Evolutionary conservation across 2,888 invertebrate genomes (phyloP), one percentile per base, ranked within the genome.

Genomic region (Dioctria rufipes): DNA sequence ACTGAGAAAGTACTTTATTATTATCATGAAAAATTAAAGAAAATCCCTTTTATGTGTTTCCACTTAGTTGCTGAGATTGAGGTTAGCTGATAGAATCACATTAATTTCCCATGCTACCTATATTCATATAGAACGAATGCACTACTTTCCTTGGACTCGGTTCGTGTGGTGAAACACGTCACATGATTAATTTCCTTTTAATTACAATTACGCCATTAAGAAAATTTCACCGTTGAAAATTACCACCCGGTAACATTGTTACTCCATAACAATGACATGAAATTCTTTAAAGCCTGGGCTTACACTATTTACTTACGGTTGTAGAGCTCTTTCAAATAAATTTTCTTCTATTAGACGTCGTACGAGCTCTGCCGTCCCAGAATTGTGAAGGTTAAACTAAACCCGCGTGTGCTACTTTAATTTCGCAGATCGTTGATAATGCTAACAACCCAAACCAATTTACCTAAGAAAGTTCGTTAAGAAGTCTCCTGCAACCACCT

Each of bases 141-240:
- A 63, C 37, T 63, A 40, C 54, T 6, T 77, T 46, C 77, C 77
- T 13, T 37, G 40, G 37, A 63, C 37, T 8, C 49, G n/a, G n/a
- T 61, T 77, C 49, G 63, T 77, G 63, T 9, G 5, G 49, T 25
- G 25, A 25, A 37, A 9, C 49, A 46, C 63, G 79, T 54, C 58
- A 79, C 71, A 54, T 81, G 81, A 73, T 78, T 81, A 81, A 81
- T 79, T 81, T 40, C 42, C 46, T 79, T 81, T 81, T 79, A 79
- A 81, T 81, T 73, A 79, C 73, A 79, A 79, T 79, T 81, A 79
- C 13, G 73, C 81, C 60, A 66, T 81, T 73, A 81, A 54, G 43
- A 61, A 46, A 67, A 51, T 69, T 67, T 77, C 46, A 39, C 54
- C n/a, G 11, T 25, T 54, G 66, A 66, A 54, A 78, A 78, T 78